Percentiles rank a stretch among this genome's conserved stretches.
phyloP scores from a whole-genome alignment of 2,797 vertebrate genomes.

The Leptoclinus maculatus region DNA sequence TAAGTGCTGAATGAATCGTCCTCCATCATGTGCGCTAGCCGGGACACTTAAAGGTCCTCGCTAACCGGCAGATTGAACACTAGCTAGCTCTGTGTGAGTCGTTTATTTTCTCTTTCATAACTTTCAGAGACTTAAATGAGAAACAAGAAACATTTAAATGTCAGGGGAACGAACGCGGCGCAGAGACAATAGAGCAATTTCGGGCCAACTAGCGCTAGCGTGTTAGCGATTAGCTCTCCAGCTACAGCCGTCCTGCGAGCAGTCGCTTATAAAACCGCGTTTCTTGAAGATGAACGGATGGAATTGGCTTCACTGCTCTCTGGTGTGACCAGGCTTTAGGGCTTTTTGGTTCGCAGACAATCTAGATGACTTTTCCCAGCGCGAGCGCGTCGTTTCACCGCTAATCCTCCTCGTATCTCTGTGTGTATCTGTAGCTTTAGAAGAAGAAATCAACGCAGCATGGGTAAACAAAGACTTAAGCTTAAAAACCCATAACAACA shows the following conservation, averaged over 20 bases:
- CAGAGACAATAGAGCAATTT: neutral
- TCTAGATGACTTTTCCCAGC: neutral
- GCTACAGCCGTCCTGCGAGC: too few relatives aligned
- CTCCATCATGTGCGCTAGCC: too few relatives aligned
- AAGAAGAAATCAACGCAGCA: slow-evolving; percentile 43
- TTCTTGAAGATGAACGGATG: neutral
- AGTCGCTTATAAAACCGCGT: neutral
- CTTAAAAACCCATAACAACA: slow-evolving; percentile 49
- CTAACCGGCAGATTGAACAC: neutral
- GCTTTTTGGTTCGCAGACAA: neutral
- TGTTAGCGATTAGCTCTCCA: neutral
- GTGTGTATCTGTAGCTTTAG: slow-evolving; percentile 49
- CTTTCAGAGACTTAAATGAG: neutral
- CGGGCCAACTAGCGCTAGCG: neutral
- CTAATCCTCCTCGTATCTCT: slow-evolving; percentile 5
- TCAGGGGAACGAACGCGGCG: neutral
- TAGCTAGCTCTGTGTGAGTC: too few relatives aligned
- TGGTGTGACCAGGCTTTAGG: slow-evolving; percentile 1
- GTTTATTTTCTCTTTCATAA: neutral
- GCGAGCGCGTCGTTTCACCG: neutral
- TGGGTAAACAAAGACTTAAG: slow-evolving; percentile 40
- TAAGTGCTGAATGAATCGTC: too few relatives aligned
- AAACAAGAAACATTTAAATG: neutral
- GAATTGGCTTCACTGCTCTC: neutral
- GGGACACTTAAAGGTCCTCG: too few relatives aligned